Conservation (phyloP, 2,113 vertebrate species). For the Etheostoma spectabile region DNA sequence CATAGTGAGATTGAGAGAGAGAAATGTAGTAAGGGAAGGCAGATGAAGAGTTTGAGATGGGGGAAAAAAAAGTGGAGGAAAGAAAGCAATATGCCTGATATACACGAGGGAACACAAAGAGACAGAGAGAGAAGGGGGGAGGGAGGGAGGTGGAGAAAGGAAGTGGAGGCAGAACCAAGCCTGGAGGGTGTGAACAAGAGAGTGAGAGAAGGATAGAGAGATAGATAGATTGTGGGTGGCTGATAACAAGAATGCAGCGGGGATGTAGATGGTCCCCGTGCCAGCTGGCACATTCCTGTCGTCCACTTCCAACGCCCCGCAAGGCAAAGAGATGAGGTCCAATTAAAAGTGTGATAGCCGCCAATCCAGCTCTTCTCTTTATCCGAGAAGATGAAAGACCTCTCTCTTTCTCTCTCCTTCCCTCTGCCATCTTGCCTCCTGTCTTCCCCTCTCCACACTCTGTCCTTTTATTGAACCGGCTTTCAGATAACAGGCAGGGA, state of each 20-base stretch:
- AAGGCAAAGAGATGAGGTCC: constrained; percentile 62
- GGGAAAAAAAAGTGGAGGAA: constrained; percentile 39
- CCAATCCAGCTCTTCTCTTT: constrained; percentile 57
- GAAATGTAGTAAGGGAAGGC: neutral
- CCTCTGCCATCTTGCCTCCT: constrained; percentile 46
- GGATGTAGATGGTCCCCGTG: constrained; percentile 49
- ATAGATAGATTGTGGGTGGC: constrained; percentile 43
- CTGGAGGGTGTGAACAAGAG: constrained; percentile 43
- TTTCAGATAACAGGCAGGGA: constrained; percentile 45
- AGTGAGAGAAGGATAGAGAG: constrained; percentile 2
- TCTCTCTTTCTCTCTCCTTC: neutral
- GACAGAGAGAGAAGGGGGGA: neutral
- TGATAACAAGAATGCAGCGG: constrained; percentile 57
- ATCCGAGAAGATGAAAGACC: constrained; percentile 65
- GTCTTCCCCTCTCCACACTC: constrained; percentile 21
- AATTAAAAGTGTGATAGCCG: constrained; percentile 73
- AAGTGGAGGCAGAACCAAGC: constrained; percentile 39
- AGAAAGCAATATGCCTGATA: constrained; percentile 55
- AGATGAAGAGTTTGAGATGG: constrained; percentile 14
- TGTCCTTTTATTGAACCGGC: constrained; percentile 56
- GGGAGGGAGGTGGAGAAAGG: constrained; percentile 47
- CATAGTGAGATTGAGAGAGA: neutral
- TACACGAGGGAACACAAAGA: constrained; percentile 27
- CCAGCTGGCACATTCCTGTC: constrained; percentile 70
- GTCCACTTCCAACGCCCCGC: constrained; percentile 64